phyloP scores from a whole-genome alignment of 2,888 invertebrate species.

The Amorpha juglandis region DNA sequence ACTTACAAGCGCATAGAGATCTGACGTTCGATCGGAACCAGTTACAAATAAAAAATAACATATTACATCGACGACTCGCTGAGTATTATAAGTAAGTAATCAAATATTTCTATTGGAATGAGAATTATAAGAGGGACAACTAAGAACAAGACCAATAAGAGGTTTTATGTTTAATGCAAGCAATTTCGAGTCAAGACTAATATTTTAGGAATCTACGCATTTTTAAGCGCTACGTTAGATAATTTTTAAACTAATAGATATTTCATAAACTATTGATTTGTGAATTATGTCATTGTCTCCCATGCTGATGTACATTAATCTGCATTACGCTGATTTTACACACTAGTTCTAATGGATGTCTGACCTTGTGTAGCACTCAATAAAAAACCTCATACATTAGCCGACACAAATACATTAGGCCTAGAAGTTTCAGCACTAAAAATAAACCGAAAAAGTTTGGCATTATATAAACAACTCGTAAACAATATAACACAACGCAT shows the following conservation, averaged over 20 bases:
- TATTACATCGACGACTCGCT: slow-evolving; percentile 72
- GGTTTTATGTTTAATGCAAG: background rate
- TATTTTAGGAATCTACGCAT: no score
- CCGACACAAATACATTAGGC: background rate
- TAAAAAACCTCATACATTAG: background rate
- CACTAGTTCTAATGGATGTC: background rate
- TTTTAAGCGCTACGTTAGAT: no score
- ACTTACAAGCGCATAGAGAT: slow-evolving; percentile 66
- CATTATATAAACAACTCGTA: slow-evolving; percentile 15
- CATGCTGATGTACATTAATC: no score
- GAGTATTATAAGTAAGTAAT: slow-evolving; percentile 72
- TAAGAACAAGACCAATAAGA: background rate
- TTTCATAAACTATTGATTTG: no score
- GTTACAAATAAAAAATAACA: slow-evolving; percentile 68
- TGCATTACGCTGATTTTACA: background rate
- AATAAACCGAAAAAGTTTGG: slow-evolving; percentile 15
- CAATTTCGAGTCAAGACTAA: no score
- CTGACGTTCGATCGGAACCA: slow-evolving; percentile 61
- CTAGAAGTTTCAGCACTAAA: background rate
- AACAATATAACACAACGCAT: slow-evolving; percentile 18
- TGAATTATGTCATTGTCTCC: no score
- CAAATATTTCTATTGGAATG: background rate
- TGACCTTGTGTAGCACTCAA: background rate
- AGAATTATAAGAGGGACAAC: no score
- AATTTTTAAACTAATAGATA: no score